Evolutionary conservation across 2,113 vertebrate species (phyloP).

Genomic region (Cyanoramphus novaezelandiae): DNA sequence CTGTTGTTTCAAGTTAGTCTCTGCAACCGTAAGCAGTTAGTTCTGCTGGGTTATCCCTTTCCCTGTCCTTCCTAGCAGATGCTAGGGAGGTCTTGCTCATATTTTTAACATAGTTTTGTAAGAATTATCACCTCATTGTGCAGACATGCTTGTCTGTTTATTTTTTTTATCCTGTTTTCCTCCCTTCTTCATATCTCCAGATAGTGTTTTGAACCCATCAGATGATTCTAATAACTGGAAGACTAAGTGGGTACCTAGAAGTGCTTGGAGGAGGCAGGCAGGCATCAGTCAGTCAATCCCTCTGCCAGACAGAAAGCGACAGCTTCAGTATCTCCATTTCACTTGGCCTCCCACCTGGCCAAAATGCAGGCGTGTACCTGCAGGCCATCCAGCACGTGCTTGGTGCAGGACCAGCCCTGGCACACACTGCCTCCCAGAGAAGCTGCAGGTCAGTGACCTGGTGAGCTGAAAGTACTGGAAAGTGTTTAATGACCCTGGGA

Average conservation of each 20-base stretch:
- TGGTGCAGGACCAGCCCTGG: not conserved
- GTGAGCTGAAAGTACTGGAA: not conserved
- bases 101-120: not conserved
- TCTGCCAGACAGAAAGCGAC: rapidly evolving
- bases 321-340: not conserved
- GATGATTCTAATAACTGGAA: not conserved
- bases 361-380: not conserved
- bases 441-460: not conserved
- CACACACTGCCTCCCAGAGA: rapidly evolving
- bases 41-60: not conserved
- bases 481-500: not conserved
- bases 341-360: not conserved
- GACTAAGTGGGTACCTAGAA: not conserved
- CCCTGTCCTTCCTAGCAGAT: not conserved
- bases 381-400: rapidly evolving
- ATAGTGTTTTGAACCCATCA: not conserved
- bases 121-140: not conserved
- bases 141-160: not conserved
- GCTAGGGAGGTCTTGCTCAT: not conserved
- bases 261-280: not conserved
- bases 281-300: not conserved
- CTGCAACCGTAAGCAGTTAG: not conserved
- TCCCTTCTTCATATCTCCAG: not conserved
- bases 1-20: not conserved
- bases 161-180: not conserved